Evolutionary conservation across 2,797 vertebrate species (phyloP), one percentile per base, ranked within the genome.

Genomic region (Poecilia velifera): DNA sequence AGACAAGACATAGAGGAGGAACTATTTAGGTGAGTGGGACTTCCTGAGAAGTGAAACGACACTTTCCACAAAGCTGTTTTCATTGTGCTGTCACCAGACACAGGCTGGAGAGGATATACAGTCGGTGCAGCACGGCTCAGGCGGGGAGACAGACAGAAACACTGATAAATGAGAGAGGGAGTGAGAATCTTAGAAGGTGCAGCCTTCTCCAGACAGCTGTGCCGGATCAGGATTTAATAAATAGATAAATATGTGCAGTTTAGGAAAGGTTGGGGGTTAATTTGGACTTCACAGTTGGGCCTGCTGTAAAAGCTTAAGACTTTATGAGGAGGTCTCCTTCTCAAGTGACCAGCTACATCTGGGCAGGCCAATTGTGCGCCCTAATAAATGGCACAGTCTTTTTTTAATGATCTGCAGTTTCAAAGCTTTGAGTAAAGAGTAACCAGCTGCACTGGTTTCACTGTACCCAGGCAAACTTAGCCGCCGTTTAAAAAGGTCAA

Each of bases 291-390:
- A 45, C 81, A 64, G 83, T 84, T 88, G 85, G 85, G 85, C 82
- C 87, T 70, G 62, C 83, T 90, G 83, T 78, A 75, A 85, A 84
- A 84, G 85, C 87, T 89, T 82, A 72, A 72, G 76, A 83, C 76
- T 93, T 93, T 93, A 94, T 78, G 93, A 89, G 92, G 89, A 93
- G 89, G 85, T 88, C 83, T 85, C 82, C 85, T 84, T 91, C 92
- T 93, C 89, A 86, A 94, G 87, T 94, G 93, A 92, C 92, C 91
- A 84, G 90, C 91, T 90, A 87, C 93, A 94, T 92, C 92, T 94
- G 94, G 91, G 75, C 87, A 82, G 89, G 78, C 87, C 90, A 90
- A 93, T 91, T 92, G 90, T 88, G 85, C 86, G 82, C 82, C 81
- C 91, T 90, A 91, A 92, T 92, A 94, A 94, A 92, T 75, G 87